Evolutionary conservation across 2,797 vertebrate genomes (phyloP).

Genomic region (Emys orbicularis): DNA sequence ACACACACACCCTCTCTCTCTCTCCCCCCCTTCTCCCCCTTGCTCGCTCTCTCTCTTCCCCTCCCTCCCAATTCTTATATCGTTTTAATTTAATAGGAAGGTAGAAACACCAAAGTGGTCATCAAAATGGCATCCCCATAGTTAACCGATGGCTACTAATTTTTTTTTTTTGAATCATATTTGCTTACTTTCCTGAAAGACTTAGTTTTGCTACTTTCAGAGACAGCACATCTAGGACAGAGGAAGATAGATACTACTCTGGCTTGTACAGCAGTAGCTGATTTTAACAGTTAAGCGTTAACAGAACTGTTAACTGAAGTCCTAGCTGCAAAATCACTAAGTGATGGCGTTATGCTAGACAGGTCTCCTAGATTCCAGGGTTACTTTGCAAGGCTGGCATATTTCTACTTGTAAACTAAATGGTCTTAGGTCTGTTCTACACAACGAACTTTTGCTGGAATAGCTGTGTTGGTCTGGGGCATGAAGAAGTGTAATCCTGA

Average conservation of each 20-base stretch:
- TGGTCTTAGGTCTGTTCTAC: neutral
- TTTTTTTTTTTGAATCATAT: slow-evolving; percentile 3
- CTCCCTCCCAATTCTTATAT: neutral
- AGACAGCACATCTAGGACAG: neutral
- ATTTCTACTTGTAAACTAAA: neutral
- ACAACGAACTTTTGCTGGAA: neutral
- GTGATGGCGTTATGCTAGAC: fast-evolving
- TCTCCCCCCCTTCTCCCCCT: too few species aligned
- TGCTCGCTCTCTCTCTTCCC: too few species aligned
- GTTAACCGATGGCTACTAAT: neutral
- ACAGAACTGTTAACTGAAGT: neutral
- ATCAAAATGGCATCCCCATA: neutral
- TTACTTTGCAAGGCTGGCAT: fast-evolving
- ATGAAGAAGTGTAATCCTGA: neutral
- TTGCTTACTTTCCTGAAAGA: neutral
- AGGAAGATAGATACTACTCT: neutral
- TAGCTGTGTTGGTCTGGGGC: fast-evolving
- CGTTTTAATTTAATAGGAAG: too few species aligned
- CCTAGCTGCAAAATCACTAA: neutral
- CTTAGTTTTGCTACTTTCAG: neutral
- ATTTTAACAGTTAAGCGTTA: neutral
- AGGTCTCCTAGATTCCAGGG: neutral
- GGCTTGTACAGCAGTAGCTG: neutral
- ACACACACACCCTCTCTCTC: too few species aligned
- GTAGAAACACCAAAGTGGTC: neutral